A percentile compares a stretch with the other conserved stretches of the same genome.
Conservation (phyloP, 1,140 invertebrate species). For the Drosophila nebulosa region DNA sequence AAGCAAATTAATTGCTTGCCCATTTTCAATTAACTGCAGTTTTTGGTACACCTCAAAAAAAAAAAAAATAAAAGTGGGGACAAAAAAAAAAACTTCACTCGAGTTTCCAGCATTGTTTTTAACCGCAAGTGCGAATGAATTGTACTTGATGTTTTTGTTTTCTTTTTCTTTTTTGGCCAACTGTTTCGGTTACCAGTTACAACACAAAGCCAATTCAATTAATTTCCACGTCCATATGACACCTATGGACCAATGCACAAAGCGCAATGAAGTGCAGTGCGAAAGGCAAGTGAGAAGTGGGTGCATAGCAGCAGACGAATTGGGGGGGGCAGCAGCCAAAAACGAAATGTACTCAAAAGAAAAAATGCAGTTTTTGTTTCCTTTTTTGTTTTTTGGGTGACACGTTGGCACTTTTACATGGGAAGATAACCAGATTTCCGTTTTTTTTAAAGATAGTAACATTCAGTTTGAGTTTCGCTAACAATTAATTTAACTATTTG, state of each 20-base stretch:
- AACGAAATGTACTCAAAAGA: neutral
- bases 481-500: too few species aligned
- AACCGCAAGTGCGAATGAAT: slow-evolving; percentile 57
- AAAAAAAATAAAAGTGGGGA: neutral
- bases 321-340: neutral
- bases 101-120: slow-evolving; percentile 31
- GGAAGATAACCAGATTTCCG: too few species aligned
- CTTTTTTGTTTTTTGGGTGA: neutral
- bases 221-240: slow-evolving; percentile 75
- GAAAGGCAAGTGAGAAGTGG: neutral
- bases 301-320: neutral
- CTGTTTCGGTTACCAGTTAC: slow-evolving; percentile 31
- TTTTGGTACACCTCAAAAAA: slow-evolving; percentile 23
- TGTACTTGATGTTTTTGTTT: slow-evolving; percentile 33
- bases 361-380: too few species aligned
- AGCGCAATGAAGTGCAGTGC: slow-evolving; percentile 47
- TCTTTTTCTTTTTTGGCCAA: slow-evolving; percentile 33
- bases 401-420: too few species aligned
- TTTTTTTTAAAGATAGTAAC: too few species aligned
- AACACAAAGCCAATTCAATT: slow-evolving; percentile 73
- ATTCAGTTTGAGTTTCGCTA: too few species aligned
- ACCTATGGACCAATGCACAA: slow-evolving; percentile 71
- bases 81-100: slow-evolving; percentile 31
- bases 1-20: slow-evolving; percentile 77
- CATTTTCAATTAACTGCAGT: slow-evolving; percentile 73